phyloP scores from a whole-genome alignment of 2,113 vertebrate species.

The Probosciger aterrimus region DNA sequence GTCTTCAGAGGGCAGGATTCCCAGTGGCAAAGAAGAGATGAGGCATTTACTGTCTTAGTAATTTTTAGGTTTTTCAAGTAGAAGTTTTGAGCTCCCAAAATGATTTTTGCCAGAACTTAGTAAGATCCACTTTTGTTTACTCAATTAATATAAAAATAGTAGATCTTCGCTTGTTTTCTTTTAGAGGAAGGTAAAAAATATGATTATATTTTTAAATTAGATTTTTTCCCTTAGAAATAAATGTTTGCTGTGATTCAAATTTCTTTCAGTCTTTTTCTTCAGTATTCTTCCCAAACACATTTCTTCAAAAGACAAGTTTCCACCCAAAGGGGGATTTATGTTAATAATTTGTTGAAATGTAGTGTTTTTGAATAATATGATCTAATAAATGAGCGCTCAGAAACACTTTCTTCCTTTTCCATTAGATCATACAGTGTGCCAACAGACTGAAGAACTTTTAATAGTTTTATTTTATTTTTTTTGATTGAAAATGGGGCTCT shows the following conservation, averaged over 20 bases:
- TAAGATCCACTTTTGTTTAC: neutral
- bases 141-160: neutral
- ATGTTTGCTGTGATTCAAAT: neutral
- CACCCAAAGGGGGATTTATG: neutral
- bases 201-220: neutral
- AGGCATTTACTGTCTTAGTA: neutral
- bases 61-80: neutral
- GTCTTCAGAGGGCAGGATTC: neutral
- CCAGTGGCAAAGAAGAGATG: neutral
- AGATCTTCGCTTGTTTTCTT: neutral
- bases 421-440: constrained; percentile 24
- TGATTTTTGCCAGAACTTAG: neutral
- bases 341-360: constrained; percentile 38
- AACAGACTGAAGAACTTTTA: constrained; percentile 46
- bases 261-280: neutral
- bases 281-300: neutral
- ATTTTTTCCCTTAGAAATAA: neutral
- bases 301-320: constrained; percentile 5
- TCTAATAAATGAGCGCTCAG: constrained; percentile 46
- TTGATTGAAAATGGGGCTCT: constrained; percentile 57
- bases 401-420: constrained; percentile 17
- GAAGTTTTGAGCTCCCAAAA: neutral
- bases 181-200: neutral
- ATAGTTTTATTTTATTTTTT: constrained; percentile 57
- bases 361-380: constrained; percentile 34